Conservation (phyloP, 2,113 vertebrate genomes). For the Boleophthalmus pectinirostris region DNA sequence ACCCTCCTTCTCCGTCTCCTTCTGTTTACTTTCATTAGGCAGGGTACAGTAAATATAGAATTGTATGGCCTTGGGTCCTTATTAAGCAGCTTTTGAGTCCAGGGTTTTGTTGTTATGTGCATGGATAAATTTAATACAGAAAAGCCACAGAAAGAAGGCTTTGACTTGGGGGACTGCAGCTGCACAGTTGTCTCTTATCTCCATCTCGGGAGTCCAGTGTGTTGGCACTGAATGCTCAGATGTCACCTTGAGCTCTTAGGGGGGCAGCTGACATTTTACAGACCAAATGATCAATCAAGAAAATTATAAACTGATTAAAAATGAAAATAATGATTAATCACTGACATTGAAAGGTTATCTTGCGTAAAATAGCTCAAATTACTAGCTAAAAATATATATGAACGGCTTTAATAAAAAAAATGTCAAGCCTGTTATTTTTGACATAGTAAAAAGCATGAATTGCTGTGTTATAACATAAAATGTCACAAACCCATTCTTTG, state of each 20-base stretch:
- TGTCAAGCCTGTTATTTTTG: background rate
- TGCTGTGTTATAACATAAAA: background rate
- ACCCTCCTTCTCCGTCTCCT: constrained; percentile 31
- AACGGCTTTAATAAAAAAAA: background rate
- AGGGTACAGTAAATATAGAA: constrained; percentile 41
- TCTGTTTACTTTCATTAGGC: constrained; percentile 18
- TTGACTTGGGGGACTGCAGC: background rate
- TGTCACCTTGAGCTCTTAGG: constrained; percentile 6
- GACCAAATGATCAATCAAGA: constrained; percentile 12
- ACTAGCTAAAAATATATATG: background rate
- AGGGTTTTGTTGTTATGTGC: background rate
- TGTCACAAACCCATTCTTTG: no score
- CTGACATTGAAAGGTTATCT: background rate
- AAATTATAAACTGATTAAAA: background rate
- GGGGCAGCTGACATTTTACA: constrained; percentile 1
- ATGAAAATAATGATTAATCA: background rate
- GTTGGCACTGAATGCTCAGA: constrained; percentile 8
- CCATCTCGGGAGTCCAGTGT: background rate
- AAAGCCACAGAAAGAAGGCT: background rate
- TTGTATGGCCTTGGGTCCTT: constrained; percentile 16
- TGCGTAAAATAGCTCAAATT: background rate
- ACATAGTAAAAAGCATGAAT: background rate
- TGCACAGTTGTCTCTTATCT: background rate
- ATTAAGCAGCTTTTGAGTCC: constrained; percentile 3
- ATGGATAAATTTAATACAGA: background rate